Evolutionary conservation across 2,797 vertebrate species (phyloP), one percentile per base, ranked within the genome.

Genomic region (Neomorphus geoffroyi): DNA sequence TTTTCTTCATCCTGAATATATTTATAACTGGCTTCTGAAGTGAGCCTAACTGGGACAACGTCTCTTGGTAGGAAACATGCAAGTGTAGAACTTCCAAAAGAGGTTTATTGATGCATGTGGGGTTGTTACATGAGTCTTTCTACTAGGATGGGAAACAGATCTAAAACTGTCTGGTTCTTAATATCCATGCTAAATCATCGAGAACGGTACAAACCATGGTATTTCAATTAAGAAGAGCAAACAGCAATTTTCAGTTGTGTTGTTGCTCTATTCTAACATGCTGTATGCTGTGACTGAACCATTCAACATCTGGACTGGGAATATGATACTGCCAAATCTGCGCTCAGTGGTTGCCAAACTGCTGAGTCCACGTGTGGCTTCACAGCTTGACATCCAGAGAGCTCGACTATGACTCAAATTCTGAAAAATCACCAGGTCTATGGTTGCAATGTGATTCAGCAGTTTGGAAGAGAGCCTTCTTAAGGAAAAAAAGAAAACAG

Each of bases 391-490:
- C 54, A 93, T 65, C 74, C 54, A 53, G 60, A 64, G 53, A 72
- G 53, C n/a, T 89, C 54, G 72, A 35, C 57, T 50, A 53, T 97
- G 94, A 97, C 35, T 96, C 92, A 83, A 51, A 82, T 67, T 90
- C 78, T 92, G 88, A 92, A 95, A 90, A 92, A 60, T 92, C 88
- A 92, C 65, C 83, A 71, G 57, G 53, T 73, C 86, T 61, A 57
- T 32, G 72, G 53, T 1, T 95, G 71, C 88, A 95, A 58, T 91
- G 71, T 96, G 94, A 96, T 71, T 96, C 95, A 96, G 96, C 95
- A 97, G 18, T 92, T 90, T 94, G 94, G 95, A 95, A 48, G 26
- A 7, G 0, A 95, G 93, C 90, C 91, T 80, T 92, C 57, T 35
- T 46, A 54, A 66, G 51, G 28, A 19, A 54, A 53, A 53, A 58